These are phyloP conservation scores for Malacosoma neustria DNA, from an alignment of 2,888 invertebrate genomes.

Conservation along the genomic window DNA sequence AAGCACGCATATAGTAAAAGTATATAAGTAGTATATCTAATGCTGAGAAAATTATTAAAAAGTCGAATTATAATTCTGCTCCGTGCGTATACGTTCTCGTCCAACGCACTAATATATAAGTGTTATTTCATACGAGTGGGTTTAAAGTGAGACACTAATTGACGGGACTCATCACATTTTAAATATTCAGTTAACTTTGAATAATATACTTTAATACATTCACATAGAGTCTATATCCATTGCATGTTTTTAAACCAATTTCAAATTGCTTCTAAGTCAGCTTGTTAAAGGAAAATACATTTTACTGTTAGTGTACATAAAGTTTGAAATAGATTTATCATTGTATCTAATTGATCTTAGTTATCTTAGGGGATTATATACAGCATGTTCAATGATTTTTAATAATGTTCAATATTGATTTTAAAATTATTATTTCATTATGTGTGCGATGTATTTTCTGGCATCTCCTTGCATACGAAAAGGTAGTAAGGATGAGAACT, in stretches of 20 bases:
- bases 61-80: too few relatives aligned
- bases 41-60: too few relatives aligned
- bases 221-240: not conserved
- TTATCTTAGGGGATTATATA: not conserved
- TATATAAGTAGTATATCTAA: too few relatives aligned
- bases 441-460: too few relatives aligned
- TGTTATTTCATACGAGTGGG: constrained; percentile 1
- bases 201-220: constrained; percentile 3
- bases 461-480: too few relatives aligned
- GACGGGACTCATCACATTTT: constrained; percentile 7
- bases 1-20: too few relatives aligned
- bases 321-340: not conserved
- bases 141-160: constrained; percentile 4
- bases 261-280: not conserved
- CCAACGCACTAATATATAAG: not conserved
- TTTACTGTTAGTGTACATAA: not conserved
- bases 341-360: not conserved
- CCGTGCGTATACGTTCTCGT: too few relatives aligned
- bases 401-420: not conserved
- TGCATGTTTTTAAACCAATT: not conserved
- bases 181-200: constrained; percentile 9
- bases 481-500: too few relatives aligned
- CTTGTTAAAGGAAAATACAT: not conserved
- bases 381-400: not conserved
- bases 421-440: not conserved